Evolutionary conservation across 2,797 vertebrate species (phyloP).

Genomic region (Hozukius guyotensis): DNA sequence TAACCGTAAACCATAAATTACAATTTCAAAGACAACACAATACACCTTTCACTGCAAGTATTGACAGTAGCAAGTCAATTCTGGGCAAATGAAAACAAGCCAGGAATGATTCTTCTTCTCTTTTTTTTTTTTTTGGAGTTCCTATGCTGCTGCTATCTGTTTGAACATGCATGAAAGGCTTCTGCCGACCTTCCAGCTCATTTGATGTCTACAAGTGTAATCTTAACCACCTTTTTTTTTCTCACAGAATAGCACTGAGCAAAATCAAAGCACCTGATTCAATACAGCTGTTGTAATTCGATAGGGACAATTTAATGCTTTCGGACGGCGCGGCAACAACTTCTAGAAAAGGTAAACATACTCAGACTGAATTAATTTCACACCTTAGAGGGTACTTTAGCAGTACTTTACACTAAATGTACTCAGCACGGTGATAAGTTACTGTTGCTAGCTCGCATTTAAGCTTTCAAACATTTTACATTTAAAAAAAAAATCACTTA

Average conservation of each 20-base stretch:
- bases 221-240: conserved; percentile 59
- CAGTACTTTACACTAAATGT: conserved; percentile 1
- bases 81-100: conserved; percentile 55
- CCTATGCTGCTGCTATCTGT: conserved; percentile 62
- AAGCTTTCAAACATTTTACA: background rate
- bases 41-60: conserved; percentile 58
- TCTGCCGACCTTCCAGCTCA: conserved; percentile 62
- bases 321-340: conserved; percentile 33
- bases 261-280: conserved; percentile 71
- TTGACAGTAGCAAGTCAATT: conserved; percentile 69
- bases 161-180: conserved; percentile 77
- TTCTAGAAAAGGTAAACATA: conserved; percentile 55
- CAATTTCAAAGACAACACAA: conserved; percentile 74
- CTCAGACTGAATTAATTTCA: conserved; percentile 44
- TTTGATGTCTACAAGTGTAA: conserved; percentile 69
- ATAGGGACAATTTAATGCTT: conserved; percentile 54
- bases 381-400: conserved; percentile 31
- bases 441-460: background rate
- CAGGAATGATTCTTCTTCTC: conserved; percentile 43
- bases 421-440: background rate
- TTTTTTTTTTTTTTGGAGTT: conserved; percentile 16
- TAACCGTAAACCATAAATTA: conserved; percentile 69
- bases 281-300: conserved; percentile 60
- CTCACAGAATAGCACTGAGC: conserved; percentile 55
- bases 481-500: background rate